Evolutionary conservation across 1,140 invertebrate species (phyloP).

Genomic region (Gryllus bimaculatus): DNA sequence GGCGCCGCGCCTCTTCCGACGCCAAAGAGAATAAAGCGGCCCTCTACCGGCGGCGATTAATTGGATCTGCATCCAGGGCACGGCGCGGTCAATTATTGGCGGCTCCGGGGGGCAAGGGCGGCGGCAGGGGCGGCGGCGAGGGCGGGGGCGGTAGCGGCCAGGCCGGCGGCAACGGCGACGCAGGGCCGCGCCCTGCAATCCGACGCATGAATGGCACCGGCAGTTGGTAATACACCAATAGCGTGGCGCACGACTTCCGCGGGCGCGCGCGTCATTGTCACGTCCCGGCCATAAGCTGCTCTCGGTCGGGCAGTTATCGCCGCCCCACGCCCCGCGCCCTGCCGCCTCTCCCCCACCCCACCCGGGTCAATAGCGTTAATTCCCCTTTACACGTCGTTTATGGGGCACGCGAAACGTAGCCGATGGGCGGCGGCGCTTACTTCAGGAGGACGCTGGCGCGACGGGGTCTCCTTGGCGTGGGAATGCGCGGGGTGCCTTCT

Average conservation of each 20-base stretch:
- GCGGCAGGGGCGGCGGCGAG: background rate
- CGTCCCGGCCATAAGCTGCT: background rate
- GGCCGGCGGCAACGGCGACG: no score
- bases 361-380: background rate
- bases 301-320: background rate
- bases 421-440: background rate
- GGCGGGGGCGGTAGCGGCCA: background rate
- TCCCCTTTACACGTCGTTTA: background rate
- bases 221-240: background rate
- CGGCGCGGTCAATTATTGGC: background rate
- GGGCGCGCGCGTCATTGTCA: background rate
- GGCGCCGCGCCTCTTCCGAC: background rate
- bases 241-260: background rate
- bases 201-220: background rate
- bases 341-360: no score
- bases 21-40: background rate
- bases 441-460: background rate
- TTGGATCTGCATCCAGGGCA: background rate
- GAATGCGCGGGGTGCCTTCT: no score
- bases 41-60: background rate
- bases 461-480: background rate
- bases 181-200: background rate
- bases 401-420: background rate
- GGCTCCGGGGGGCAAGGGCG: background rate
- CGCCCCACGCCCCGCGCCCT: no score